Base-by-base conservation (phyloP, 2,888 invertebrate genomes). In the Drosophila recens region DNA sequence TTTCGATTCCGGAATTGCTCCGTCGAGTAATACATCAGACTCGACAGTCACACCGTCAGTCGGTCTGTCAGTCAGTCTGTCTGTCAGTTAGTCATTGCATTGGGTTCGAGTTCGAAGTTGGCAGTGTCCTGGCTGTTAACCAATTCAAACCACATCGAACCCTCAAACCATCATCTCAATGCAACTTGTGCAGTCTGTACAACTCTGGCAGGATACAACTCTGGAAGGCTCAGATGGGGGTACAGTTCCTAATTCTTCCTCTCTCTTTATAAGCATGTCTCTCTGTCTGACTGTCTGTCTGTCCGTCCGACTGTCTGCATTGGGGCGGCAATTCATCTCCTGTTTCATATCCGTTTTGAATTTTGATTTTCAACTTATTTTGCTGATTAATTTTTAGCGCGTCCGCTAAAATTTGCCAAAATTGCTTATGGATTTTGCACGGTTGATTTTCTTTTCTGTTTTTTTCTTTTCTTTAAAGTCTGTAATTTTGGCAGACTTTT, bases 261-360 rank as follows among this genome's bases (percentile, higher is more conserved):
- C 4, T 30, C 13, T 43, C 8, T 34, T 5, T 27, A 27, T 27
- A 6, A 1, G 27, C 27, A 27, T 27, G 27, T 38, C 8, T 34
- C 10, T 1, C 17, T 17, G 17, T 17, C 17, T 17, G 17, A 17
- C 10, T 34, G 17, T 27, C 30, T 56, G 11, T 33, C 3, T 49
- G 27, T 53, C 13, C 51, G 20, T 43, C 13, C 45, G 48, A 51
- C 8, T 40, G 48, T 54, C 23, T 38, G 8, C 10, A 15, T 20
- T 53, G 52, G 63, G 75, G 57, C 84, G 87, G 63, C 80, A 71
- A 73, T 70, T 72, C 89, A 84, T 84, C 84, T 84, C 87, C 84
- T 89, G 89, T 79, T 67, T 80, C 76, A 89, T 87, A 83, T 87
- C 89, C 89, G 87, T 49, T 53, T 61, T 42, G 49, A 40, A 64